Evolutionary conservation across 2,113 vertebrate species (phyloP).

Genomic region (Sceloporus undulatus): DNA sequence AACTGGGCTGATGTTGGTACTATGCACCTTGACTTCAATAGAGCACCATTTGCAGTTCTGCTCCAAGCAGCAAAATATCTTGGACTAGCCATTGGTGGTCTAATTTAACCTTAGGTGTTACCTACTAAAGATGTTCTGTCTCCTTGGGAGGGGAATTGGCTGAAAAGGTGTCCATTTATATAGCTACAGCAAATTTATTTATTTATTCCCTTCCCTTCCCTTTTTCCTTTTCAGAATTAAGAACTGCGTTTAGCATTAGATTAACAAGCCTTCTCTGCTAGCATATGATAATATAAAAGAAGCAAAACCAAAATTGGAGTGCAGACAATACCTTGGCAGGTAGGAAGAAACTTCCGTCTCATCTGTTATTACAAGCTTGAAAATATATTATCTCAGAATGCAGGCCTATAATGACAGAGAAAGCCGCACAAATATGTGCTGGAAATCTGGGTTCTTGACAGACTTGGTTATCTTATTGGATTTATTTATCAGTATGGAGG

Average conservation of each 20-base stretch:
- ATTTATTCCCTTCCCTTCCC: not conserved
- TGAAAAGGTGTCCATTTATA: not conserved
- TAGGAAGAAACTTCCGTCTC: not conserved
- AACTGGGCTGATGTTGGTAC: too few relatives aligned
- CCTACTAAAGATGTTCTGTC: too few relatives aligned
- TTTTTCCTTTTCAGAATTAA: constrained; percentile 1
- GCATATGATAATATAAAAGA: constrained; percentile 27
- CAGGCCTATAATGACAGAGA: not conserved
- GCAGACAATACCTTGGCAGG: constrained; percentile 8
- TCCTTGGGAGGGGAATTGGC: not conserved
- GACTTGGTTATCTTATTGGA: not conserved
- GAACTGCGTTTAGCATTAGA: not conserved
- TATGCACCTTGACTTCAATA: too few relatives aligned
- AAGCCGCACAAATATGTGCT: not conserved
- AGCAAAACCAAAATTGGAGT: accelerated
- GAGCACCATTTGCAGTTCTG: too few relatives aligned
- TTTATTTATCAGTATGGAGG: not conserved
- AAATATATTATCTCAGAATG: constrained; percentile 1
- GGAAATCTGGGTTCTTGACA: not conserved
- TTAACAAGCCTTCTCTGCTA: not conserved
- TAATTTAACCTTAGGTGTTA: too few relatives aligned
- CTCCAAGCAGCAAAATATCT: too few relatives aligned
- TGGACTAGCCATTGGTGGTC: too few relatives aligned
- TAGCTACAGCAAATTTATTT: not conserved
- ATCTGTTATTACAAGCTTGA: constrained; percentile 28